Conservation (phyloP, 2,797 vertebrate genomes). For the Lutjanus argentimaculatus region DNA sequence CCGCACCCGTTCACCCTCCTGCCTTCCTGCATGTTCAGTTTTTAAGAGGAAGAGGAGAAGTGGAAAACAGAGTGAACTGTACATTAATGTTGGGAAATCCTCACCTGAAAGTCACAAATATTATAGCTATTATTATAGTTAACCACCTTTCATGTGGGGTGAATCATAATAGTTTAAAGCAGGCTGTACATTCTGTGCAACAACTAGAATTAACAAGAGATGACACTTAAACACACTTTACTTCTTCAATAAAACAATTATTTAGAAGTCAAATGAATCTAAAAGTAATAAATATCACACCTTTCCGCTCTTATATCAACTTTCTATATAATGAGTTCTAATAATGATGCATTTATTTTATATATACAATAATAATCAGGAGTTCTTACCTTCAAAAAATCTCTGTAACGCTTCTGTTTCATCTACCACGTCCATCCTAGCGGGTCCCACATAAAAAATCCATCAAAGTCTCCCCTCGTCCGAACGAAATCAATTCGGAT, state of each 20-base stretch:
- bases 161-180: conserved; percentile 3
- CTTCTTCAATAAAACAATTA: background rate
- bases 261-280: background rate
- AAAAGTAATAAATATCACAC: background rate
- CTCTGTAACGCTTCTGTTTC: conserved; percentile 98
- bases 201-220: background rate
- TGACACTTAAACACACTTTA: background rate
- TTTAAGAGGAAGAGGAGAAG: conserved; percentile 8
- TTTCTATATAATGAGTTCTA: background rate
- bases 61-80: conserved; percentile 1
- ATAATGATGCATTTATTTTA: too few species aligned
- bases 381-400: conserved; percentile 96
- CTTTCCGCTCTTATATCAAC: background rate
- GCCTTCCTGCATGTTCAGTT: conserved; percentile 29
- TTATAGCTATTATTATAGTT: background rate
- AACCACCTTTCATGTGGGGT: conserved; percentile 39
- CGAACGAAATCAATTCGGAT: conserved; percentile 79
- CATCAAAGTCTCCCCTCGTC: conserved; percentile 85
- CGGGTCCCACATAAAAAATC: conserved; percentile 87
- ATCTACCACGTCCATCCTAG: conserved; percentile 98
- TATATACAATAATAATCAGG: background rate
- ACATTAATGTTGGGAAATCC: conserved; percentile 1
- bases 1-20: conserved; percentile 59
- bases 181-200: background rate
- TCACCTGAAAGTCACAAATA: background rate